phyloP scores from a whole-genome alignment of 2,113 vertebrate species.

The Myanophis thanlyinensis region DNA sequence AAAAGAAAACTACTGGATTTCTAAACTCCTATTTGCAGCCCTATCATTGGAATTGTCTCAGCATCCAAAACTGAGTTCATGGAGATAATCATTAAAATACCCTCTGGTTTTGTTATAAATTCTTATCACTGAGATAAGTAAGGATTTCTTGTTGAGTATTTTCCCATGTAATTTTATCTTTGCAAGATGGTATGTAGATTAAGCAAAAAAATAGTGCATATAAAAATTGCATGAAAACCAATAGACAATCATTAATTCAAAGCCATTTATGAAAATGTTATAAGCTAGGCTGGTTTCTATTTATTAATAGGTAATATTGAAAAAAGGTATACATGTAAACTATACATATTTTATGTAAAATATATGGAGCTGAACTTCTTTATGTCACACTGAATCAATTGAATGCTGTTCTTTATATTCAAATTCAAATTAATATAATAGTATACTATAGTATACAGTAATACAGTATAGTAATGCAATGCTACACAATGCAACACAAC shows the following conservation, averaged over 20 bases:
- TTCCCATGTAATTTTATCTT: background rate
- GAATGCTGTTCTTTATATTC: background rate
- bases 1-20: background rate
- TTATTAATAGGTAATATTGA: background rate
- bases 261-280: background rate
- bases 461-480: too few relatives aligned
- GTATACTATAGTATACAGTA: too few relatives aligned
- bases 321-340: background rate
- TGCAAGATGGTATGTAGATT: background rate
- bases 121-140: background rate
- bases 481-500: accelerated
- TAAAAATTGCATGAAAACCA: background rate
- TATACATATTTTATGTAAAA: too few relatives aligned
- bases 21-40: background rate
- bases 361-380: background rate
- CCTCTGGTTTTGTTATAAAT: background rate
- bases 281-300: background rate
- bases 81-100: background rate
- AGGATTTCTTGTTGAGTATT: background rate
- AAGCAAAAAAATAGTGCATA: background rate
- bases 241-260: background rate
- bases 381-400: background rate
- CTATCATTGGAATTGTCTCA: background rate
- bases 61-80: background rate
- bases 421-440: background rate